Percentiles rank a stretch among this genome's conserved stretches.
Evolutionary conservation across 2,888 invertebrate genomes (phyloP).

Genomic region (Amiota communis): DNA sequence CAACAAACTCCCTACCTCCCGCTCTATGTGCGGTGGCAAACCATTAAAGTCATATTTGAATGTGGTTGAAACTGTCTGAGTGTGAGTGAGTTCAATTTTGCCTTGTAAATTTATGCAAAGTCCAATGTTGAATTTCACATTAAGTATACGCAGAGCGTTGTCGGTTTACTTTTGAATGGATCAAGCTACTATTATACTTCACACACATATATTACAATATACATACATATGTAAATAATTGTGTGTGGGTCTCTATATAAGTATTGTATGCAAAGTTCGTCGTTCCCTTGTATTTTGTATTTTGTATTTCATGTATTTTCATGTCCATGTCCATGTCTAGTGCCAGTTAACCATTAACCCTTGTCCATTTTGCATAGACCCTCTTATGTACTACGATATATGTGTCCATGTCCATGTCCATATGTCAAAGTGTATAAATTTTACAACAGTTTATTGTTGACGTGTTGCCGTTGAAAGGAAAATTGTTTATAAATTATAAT

Average conservation of each 20-base stretch:
- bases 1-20: too few relatives aligned
- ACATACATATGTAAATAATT: too few relatives aligned
- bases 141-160: conserved; percentile 21
- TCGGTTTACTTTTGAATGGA: neutral
- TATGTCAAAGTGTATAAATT: conserved; percentile 18
- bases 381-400: conserved; percentile 29
- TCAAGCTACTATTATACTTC: neutral
- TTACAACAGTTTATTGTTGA: conserved; percentile 23
- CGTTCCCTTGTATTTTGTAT: too few relatives aligned
- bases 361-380: neutral
- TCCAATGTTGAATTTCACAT: conserved; percentile 21
- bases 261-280: neutral
- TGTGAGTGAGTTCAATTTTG: conserved; percentile 19
- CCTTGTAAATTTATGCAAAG: conserved; percentile 26
- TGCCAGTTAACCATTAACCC: conserved; percentile 21
- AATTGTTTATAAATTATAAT: conserved; percentile 24
- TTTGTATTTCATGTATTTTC: neutral
- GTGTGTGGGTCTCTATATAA: neutral
- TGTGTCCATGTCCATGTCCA: conserved; percentile 16
- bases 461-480: conserved; percentile 7
- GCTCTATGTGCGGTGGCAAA: neutral
- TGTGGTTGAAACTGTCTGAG: neutral
- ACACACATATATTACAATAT: too few relatives aligned
- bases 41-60: conserved; percentile 25
- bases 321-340: neutral